These are phyloP conservation scores for Borostomias antarcticus DNA, from an alignment of 2,797 vertebrate genomes.

Conservation along the genomic window DNA sequence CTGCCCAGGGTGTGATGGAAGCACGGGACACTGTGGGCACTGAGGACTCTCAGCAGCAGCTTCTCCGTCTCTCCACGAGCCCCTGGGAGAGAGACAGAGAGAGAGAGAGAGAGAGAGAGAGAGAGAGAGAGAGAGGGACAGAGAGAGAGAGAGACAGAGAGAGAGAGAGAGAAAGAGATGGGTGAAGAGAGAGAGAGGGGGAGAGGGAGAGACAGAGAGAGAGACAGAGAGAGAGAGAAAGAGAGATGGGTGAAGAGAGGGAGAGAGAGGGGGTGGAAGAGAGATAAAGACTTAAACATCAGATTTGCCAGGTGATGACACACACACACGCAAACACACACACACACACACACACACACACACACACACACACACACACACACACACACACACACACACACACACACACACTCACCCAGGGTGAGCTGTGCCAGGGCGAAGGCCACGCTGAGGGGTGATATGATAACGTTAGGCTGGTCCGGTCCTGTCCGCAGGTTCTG, in stretches of 20 bases:
- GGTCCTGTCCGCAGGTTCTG: conserved; percentile 71
- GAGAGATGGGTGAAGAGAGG: no score
- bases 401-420: conserved; percentile 76
- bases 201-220: not conserved
- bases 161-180: no score
- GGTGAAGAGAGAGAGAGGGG: no score
- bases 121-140: no score
- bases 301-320: no score
- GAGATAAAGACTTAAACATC: no score
- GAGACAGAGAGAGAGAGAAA: not conserved
- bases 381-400: conserved; percentile 3
- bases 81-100: conserved; percentile 64
- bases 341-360: not conserved
- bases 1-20: conserved; percentile 78
- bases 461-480: conserved; percentile 77
- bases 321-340: not conserved
- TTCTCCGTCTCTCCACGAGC: conserved; percentile 83
- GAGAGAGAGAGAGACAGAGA: no score
- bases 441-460: conserved; percentile 87
- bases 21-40: conserved; percentile 68
- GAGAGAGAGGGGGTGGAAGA: no score
- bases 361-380: not conserved
- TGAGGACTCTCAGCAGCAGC: conserved; percentile 76
- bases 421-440: conserved; percentile 86
- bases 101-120: not conserved